Evolutionary conservation across 2,113 vertebrate genomes (phyloP), one percentile per base, ranked within the genome.

Genomic region (Okapia johnstoni): DNA sequence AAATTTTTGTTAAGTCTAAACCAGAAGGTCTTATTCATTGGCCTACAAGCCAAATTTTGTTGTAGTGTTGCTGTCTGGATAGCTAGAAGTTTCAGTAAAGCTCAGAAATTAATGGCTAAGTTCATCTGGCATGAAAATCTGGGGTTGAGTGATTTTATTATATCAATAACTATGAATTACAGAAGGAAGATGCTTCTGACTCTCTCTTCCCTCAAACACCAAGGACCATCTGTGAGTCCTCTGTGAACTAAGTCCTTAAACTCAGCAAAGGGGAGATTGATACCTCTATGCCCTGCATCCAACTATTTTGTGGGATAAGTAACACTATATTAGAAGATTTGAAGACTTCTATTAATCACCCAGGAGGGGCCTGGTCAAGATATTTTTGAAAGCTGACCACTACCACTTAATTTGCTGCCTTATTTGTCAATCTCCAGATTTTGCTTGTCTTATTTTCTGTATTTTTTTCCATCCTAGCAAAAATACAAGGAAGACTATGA

Each of bases 401-500:
- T 33, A 14, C 55, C 50, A 77, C 66, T 90, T n/a, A 77, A 36
- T 87, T 77, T 86, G 6, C 57, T 79, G 6, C 94, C 19, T 79
- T 55, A 30, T 58, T 86, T 86, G 40, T 94, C 81, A 94, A 6
- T 70, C 85, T 7, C 28, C 85, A 7, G 5, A 13, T 93, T 90
- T 5, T 95, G 1, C 0, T n/a, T 60, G 19, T 84, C 30, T 50
- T 2, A 28, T 94, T 52, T 50, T 80, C 76, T 77, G 30, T 30
- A 46, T 84, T 43, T 92, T 90, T 73, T 40, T 55, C 43, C 33
- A 14, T 84, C 93, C 14, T 98, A 99, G 99, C 96, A 99, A 54
- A 99, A 99, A 97, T 99, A 99, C 98, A 99, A 99, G 28, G 99
- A 99, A 88, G 99, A 99, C 98, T 99, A 99, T 97, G 99, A 99